Base-by-base conservation (phyloP, 1,140 invertebrate species). In the Coenobita brevimanus region DNA sequence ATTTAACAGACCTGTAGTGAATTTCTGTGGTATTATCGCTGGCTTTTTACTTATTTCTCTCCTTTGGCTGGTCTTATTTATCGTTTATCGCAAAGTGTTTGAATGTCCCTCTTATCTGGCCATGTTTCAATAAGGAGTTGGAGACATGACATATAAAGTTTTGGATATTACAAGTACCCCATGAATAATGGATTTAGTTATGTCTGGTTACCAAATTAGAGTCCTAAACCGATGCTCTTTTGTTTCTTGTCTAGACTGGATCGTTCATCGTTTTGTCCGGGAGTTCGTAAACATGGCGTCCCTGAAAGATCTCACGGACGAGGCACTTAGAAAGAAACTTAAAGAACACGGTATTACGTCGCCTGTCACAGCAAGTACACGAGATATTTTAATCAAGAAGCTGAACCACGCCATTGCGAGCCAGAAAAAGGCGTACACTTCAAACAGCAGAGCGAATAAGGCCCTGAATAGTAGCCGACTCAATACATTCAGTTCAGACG, bases 201-300 rank as follows among this genome's bases (percentile, higher is more conserved):
- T n/a, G n/a, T n/a, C n/a, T n/a, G n/a, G n/a, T n/a, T n/a, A n/a
- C n/a, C n/a, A n/a, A n/a, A n/a, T n/a, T n/a, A n/a, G n/a, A n/a
- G 2, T 15, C 4, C 43, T 15, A 8, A 0, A 54, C 3, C 6
- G 78, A 81, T 67, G 30, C 17, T 81, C 78, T 38, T 27, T 33
- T 81, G 57, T 24, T 21, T n/a, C 13, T 17, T 15, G 17, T 27
- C 15, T n/a, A 4, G n/a, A n/a, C 21, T 24, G 21, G 30, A 24
- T 8, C 3, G 21, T 10, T 24, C 24, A 21, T 50, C 3, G 15
- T 33, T 30, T 41, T 82, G 27, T 83, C 69, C 6, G 4, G 73
- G 71, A 54, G 82, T 76, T 79, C 62, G 86, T 88, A 82, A 88
- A 88, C 80, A 88, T 88, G 86, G 86, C 86, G 86, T 87, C 84